These are phyloP conservation scores for fruit fly (Drosophila melanogaster) DNA, from an alignment of 1,140 invertebrate species.

Conservation along the genomic window DNA sequence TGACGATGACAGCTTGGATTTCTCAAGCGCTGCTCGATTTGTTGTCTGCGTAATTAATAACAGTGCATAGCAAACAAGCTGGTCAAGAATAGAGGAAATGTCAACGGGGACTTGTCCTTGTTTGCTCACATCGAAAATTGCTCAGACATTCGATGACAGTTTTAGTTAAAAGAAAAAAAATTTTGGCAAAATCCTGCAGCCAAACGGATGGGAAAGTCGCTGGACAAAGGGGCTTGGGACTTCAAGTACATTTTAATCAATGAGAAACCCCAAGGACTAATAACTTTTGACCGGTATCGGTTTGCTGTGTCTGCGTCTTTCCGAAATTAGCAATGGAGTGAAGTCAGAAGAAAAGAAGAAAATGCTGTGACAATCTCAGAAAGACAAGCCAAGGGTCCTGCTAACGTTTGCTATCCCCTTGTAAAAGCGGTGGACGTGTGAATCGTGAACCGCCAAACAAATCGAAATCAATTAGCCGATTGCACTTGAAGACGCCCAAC, in stretches of 20 bases:
- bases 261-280: slow-evolving; percentile 61
- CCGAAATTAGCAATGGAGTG: slow-evolving; percentile 66
- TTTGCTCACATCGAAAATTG: slow-evolving; percentile 80
- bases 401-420: slow-evolving; percentile 66
- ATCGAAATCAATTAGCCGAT: slow-evolving; percentile 82
- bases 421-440: slow-evolving; percentile 52
- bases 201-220: slow-evolving; percentile 4
- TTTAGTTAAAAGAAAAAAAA: slow-evolving; percentile 80
- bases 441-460: slow-evolving; percentile 63
- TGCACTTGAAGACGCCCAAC: slow-evolving; percentile 71
- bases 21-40: slow-evolving; percentile 53
- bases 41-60: slow-evolving; percentile 79
- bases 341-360: slow-evolving; percentile 33
- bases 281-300: slow-evolving; percentile 62
- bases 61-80: slow-evolving; percentile 57
- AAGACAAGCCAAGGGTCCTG: slow-evolving; percentile 68
- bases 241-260: slow-evolving; percentile 73
- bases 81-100: neutral
- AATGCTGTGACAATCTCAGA: slow-evolving; percentile 43
- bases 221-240: slow-evolving; percentile 3
- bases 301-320: slow-evolving; percentile 75
- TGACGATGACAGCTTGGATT: slow-evolving; percentile 60
- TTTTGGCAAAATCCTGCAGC: slow-evolving; percentile 50
- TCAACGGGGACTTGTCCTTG: slow-evolving; percentile 48
- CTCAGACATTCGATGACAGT: slow-evolving; percentile 80